phyloP scores from a whole-genome alignment of 2,888 invertebrate species.

The Scaptomyza parva region DNA sequence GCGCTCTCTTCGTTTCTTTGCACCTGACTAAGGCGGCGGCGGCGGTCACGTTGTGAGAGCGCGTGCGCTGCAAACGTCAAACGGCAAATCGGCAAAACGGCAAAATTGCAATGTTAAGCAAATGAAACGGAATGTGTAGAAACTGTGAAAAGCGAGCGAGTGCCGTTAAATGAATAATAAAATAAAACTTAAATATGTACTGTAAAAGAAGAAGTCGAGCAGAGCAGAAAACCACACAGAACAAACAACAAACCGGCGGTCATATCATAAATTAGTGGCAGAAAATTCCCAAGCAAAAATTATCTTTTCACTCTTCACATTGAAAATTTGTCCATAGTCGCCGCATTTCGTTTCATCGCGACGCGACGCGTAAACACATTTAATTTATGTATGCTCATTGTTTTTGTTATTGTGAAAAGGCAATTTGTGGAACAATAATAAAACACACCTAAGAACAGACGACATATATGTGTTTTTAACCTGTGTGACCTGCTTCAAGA shows the following conservation, averaged over 20 bases:
- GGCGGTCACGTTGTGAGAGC: constrained; percentile 35
- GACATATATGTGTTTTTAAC: neutral
- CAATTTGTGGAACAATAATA: constrained; percentile 10
- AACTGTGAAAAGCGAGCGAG: constrained; percentile 45
- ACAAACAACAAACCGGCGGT: constrained; percentile 1
- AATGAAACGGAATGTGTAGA: constrained; percentile 38
- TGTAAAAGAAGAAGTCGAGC: constrained; percentile 5
- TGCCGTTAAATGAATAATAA: constrained; percentile 20
- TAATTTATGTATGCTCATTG: constrained; percentile 1
- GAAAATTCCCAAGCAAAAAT: neutral
- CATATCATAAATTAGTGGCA: constrained; percentile 25
- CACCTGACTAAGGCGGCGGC: too few species aligned
- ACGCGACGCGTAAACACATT: constrained; percentile 27
- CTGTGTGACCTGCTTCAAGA: constrained; percentile 10
- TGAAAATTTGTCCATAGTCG: constrained; percentile 25
- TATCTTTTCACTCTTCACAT: too few species aligned
- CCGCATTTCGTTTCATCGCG: constrained; percentile 28
- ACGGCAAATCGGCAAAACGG: too few species aligned
- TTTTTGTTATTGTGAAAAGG: neutral
- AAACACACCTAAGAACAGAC: neutral
- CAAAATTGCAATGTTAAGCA: constrained; percentile 75
- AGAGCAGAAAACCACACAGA: constrained; percentile 8
- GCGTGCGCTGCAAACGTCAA: constrained; percentile 75
- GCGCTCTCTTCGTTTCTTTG: constrained; percentile 1
- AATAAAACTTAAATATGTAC: constrained; percentile 27